Percentiles rank a stretch among this genome's conserved stretches.
Conservation (phyloP, 2,113 vertebrate species). For the Rhinolophus ferrumequinum region DNA sequence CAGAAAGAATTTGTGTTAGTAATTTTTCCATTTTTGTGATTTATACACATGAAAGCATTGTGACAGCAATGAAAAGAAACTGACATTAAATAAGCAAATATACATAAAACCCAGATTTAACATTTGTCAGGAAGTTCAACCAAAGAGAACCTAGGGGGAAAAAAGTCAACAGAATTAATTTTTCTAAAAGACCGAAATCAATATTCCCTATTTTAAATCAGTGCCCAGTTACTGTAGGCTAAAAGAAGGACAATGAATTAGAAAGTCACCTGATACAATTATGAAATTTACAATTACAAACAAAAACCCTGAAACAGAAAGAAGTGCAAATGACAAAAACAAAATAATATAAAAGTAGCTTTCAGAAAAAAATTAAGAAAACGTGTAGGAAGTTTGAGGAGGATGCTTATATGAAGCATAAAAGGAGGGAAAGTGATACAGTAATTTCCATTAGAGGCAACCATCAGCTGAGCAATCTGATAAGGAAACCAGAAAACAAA, state of each 20-base stretch:
- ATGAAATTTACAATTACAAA: neutral
- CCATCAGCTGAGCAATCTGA: neutral
- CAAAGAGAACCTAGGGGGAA: neutral
- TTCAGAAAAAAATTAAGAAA: neutral
- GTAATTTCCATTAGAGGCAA: neutral
- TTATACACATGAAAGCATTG: neutral
- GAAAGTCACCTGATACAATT: neutral
- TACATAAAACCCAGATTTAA: neutral
- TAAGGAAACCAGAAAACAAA: neutral
- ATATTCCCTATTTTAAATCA: neutral
- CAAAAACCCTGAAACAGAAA: neutral
- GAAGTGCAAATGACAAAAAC: neutral
- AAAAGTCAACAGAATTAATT: neutral
- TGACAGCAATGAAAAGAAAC: neutral
- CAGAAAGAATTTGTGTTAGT: neutral
- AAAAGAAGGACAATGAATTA: neutral
- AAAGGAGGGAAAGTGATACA: neutral
- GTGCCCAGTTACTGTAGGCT: neutral
- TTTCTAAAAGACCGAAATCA: neutral
- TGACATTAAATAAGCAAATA: constrained; percentile 16
- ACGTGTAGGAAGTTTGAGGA: neutral
- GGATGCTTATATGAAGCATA: neutral
- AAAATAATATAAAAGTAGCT: neutral
- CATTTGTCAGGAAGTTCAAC: neutral
- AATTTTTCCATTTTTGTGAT: neutral